Base-by-base conservation (phyloP, 1,140 invertebrate species). In the Harlomillsia oculata region DNA sequence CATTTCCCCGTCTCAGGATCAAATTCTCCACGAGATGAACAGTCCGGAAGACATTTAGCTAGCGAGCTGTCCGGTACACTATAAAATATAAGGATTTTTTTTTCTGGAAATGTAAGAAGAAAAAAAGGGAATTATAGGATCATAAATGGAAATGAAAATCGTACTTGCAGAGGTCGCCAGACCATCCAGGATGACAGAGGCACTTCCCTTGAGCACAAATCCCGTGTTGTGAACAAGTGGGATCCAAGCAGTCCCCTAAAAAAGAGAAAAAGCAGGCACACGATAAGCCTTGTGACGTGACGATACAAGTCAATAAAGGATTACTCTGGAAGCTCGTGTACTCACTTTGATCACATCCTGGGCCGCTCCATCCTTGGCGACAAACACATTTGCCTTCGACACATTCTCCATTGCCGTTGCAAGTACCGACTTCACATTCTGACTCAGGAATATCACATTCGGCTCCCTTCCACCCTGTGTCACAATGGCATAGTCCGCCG, bases 151-250 rank as follows among this genome's bases (percentile, higher is more conserved):
- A 30, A 48, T 5, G 8, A 28, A 25, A 25, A 21, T 23, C 20
- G 21, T 18, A 62, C 64, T 44, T 56, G 59, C 64, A 65, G 34
- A 46, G 36, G 5, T 45, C 20, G 9, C 93, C 93, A 67, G 90
- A 87, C 92, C 93, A 97, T 1, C 95, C 94, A 3, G 86, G 87
- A 67, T 90, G 84, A 74, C 94, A 98, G 64, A 91, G 85, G 72
- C 95, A 98, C 55, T 86, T 84, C 1, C 94, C 93, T 56, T 88
- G 82, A 29, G 91, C 82, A 75, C 95, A 99, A 45, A 83, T 82
- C 1, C 95, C 95, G 68, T 95, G 91, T 26, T 82, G 82, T 16
- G 85, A 85, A 74, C 95, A 98, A 30, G 82, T 82, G 3, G 88
- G 85, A 71, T 94, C 88, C 65, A 82, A 72, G 72, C 87, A 92